Evolutionary conservation across 2,113 vertebrate genomes (phyloP), one percentile per base, ranked within the genome.

Genomic region (Elephantulus edwardii): DNA sequence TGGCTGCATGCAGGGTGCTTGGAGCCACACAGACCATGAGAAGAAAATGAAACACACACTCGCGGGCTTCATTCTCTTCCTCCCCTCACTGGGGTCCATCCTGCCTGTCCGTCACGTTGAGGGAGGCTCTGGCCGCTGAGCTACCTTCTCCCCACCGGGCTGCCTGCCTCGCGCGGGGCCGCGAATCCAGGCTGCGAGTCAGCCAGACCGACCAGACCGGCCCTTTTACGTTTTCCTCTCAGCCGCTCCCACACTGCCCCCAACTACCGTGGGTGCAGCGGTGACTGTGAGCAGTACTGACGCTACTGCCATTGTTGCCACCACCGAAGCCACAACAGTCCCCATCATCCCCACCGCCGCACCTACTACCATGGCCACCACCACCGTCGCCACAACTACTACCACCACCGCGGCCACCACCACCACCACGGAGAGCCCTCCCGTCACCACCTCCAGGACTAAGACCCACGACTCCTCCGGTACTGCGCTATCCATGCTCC

Each of bases 401-500:
- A 78, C 96, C n/a, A 83, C 95, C 2, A 30, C 94, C 0, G 77
- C 92, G 8, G 13, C 95, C 44, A 16, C 93, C 91, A 80, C 93
- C 14, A 86, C 95, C 95, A 92, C 97, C 85, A 76, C 92, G 88
- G 96, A 98, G 97, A 96, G 97, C 52, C 97, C 96, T 96, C 96
- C 96, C 46, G 88, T 95, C 83, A 93, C 97, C 97, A 95, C 97
- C 96, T 97, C 97, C 87, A 28, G 91, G 94, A 97, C 94, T 97
- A 91, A 96, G 96, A 96, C 95, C 86, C 97, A 95, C 84, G 97
- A 97, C 96, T 88, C 97, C 96, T 88, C 97, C 86, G 98, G 98
- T 98, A 98, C 94, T 97, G 95, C 76, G 33, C 78, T 76, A 54
- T 94, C 92, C 80, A 1, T 1, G 58, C 54, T 46, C 81, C 86